A percentile compares a stretch with the other conserved stretches of the same genome.
phyloP scores from a whole-genome alignment of 2,888 invertebrate genomes.

The Xestia xanthographa region DNA sequence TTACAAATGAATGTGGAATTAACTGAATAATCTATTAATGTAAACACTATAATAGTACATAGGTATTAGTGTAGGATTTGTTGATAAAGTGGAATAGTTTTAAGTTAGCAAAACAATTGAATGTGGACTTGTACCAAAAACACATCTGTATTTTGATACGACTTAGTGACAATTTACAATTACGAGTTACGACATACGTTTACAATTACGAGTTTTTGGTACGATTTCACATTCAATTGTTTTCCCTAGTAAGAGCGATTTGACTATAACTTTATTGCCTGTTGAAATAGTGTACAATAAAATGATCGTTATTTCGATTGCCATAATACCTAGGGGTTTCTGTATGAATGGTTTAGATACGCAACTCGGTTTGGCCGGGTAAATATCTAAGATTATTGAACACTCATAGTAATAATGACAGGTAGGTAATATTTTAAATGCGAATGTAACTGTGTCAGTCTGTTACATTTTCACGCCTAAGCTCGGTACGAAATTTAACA shows the following conservation, averaged over 20 bases:
- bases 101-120: not conserved
- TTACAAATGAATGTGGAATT: slow-evolving; percentile 17
- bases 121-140: not conserved
- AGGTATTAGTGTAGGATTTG: not conserved
- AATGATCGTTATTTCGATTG: not conserved
- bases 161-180: not conserved
- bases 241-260: not conserved
- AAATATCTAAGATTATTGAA: not conserved
- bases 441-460: too few species aligned
- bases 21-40: slow-evolving; percentile 12
- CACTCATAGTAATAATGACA: too few species aligned
- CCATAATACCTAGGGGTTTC: not conserved
- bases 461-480: not conserved
- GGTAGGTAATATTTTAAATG: too few species aligned
- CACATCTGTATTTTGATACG: not conserved
- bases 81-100: not conserved
- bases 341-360: not conserved
- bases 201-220: too few species aligned
- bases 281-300: not conserved
- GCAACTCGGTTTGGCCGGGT: not conserved
- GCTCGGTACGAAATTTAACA: not conserved
- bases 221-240: not conserved
- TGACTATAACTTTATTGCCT: not conserved
- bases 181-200: too few species aligned
- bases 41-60: not conserved